Base-by-base conservation (phyloP, 2,888 invertebrate genomes). In the Masnerella sp. region DNA sequence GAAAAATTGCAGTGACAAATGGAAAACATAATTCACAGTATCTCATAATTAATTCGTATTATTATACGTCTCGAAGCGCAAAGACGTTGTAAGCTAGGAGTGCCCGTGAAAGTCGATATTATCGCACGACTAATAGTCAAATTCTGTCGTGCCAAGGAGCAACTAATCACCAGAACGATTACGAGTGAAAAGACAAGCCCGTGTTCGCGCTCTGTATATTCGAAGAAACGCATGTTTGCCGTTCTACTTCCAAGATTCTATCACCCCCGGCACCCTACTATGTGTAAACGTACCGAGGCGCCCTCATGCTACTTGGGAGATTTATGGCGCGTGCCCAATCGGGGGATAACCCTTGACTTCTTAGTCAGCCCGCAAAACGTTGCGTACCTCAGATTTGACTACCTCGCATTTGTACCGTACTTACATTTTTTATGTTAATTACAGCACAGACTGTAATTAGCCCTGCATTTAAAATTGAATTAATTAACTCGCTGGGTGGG, bases 281-380 rank as follows among this genome's bases (percentile, higher is more conserved):
- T 69, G 62, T 38, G 42, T 49, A 70, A 59, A 62, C 76, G 68
- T 65, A 73, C 73, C 75, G 69, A 64, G 79, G 79, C 79, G 78
- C 80, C 79, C 80, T 83, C 76, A 68, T 77, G 78, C 76, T 68
- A 79, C 79, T 79, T 72, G 68, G 67, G 72, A 83, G 84, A 84
- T 84, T 84, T 84, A 84, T 84, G 82, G 75, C 79, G 81, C 82
- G 81, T 81, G 80, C 79, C 82, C 79, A 84, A 84, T 82, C 80
- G 80, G 72, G 74, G 79, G 77, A 78, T 80, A 82, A 84, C 82
- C 83, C 82, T 83, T 83, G 82, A 82, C 82, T 83, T 81, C 80
- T 82, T 80, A 78, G 82, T 82, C 77, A 79, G 79, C 73, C 77
- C 77, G 74, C 74, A 76, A 75, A 79, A 78, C 73, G 75, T 75